A percentile compares a stretch with the other conserved stretches of the same genome.
phyloP scores from a whole-genome alignment of 2,888 invertebrate genomes.

The Phyto melanocephala region DNA sequence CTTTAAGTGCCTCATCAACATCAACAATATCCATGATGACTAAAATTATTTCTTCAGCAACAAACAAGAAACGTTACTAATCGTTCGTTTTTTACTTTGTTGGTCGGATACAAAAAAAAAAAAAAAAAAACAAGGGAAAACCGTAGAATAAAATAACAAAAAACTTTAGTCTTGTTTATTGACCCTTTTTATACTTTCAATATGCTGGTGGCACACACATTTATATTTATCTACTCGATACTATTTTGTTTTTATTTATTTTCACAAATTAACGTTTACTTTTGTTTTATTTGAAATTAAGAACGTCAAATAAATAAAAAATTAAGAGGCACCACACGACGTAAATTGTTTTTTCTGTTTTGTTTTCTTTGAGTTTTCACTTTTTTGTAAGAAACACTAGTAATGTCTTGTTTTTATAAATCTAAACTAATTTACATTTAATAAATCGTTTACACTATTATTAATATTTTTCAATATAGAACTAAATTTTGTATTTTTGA shows the following conservation, averaged over 20 bases:
- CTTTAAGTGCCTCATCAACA: slow-evolving; percentile 78
- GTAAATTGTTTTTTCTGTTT: slow-evolving; percentile 20
- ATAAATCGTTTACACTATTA: not conserved
- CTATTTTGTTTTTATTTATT: not conserved
- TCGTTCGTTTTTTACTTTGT: not conserved
- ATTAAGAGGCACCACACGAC: slow-evolving; percentile 48
- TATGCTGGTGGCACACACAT: slow-evolving; percentile 8
- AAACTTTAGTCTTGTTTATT: slow-evolving; percentile 30
- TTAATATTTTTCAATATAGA: not conserved
- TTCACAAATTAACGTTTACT: not conserved
- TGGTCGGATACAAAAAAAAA: not conserved
- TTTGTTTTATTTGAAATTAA: not conserved
- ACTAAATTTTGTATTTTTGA: slow-evolving; percentile 15
- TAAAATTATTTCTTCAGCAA: slow-evolving; percentile 18
- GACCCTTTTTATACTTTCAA: slow-evolving; percentile 30
- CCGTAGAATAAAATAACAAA: too few relatives aligned
- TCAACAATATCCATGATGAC: slow-evolving; percentile 77
- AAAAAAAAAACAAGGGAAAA: slow-evolving; percentile 12
- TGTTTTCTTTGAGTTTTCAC: not conserved
- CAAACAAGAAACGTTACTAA: not conserved
- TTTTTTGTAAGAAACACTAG: slow-evolving; percentile 53
- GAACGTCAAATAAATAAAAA: slow-evolving; percentile 7
- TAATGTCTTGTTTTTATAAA: slow-evolving; percentile 48
- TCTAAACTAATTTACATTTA: slow-evolving; percentile 25
- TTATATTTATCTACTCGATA: not conserved